These are phyloP conservation scores for Rafetus swinhoei DNA, from an alignment of 2,113 vertebrate genomes.

Conservation along the genomic window DNA sequence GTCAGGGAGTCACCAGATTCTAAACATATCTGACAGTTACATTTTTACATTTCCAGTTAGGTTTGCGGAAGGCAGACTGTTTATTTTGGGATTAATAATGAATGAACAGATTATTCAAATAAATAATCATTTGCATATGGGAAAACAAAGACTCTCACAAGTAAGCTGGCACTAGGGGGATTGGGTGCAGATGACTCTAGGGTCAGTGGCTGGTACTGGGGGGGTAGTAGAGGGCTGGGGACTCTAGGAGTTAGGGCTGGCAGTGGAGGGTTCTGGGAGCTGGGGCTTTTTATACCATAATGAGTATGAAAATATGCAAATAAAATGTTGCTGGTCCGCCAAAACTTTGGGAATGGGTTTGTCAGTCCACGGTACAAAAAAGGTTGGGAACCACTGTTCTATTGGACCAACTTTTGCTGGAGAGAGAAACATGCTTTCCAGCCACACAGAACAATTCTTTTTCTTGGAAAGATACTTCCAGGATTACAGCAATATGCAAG, in stretches of 20 bases:
- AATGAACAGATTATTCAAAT: background rate
- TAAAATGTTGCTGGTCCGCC: too few species aligned
- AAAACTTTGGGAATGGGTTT: too few species aligned
- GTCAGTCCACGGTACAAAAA: too few species aligned
- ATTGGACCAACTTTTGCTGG: background rate
- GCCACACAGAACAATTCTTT: background rate
- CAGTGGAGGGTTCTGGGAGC: too few species aligned
- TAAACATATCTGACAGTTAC: background rate
- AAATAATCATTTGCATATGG: background rate
- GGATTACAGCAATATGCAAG: background rate
- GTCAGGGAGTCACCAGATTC: background rate
- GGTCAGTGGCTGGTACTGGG: too few species aligned
- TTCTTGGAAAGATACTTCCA: background rate
- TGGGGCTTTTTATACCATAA: too few species aligned
- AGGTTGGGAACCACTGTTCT: too few species aligned
- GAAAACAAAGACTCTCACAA: background rate
- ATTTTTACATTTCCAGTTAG: background rate
- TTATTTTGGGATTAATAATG: background rate
- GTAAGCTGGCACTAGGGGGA: background rate
- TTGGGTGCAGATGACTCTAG: too few species aligned
- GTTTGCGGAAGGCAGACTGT: background rate
- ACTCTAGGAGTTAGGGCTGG: too few species aligned
- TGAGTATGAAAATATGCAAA: too few species aligned
- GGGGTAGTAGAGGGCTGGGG: too few species aligned
- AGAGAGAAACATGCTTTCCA: background rate